phyloP scores from a whole-genome alignment of 2,113 vertebrate genomes.

The Natator depressus region DNA sequence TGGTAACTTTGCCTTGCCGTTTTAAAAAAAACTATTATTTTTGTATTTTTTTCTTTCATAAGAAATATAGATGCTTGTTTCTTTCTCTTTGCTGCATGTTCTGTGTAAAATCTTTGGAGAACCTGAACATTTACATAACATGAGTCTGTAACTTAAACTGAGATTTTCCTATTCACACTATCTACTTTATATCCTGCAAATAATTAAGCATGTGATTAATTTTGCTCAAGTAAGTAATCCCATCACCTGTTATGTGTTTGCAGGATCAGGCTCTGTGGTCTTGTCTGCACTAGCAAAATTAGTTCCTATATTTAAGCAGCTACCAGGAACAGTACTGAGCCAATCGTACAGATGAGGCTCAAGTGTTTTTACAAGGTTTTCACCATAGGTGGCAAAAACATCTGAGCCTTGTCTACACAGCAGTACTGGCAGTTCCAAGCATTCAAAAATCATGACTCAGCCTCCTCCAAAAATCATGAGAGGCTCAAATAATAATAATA shows the following conservation, averaged over 20 bases:
- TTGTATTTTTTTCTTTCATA: background rate
- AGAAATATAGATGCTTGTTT: background rate
- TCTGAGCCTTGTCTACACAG: background rate
- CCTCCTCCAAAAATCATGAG: background rate
- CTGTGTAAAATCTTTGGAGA: background rate
- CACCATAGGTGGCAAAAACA: background rate
- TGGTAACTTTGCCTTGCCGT: background rate
- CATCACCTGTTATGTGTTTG: background rate
- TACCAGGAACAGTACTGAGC: background rate
- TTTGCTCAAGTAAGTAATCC: background rate
- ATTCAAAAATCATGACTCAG: background rate
- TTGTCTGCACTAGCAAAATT: background rate
- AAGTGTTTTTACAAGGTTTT: background rate
- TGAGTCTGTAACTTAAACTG: background rate
- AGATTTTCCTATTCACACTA: background rate
- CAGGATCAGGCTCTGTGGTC: background rate
- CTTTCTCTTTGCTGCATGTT: background rate
- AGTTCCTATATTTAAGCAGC: background rate
- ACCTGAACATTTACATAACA: rapidly evolving
- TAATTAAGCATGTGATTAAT: background rate
- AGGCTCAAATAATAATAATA: slow-evolving; percentile 10
- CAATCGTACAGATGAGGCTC: background rate
- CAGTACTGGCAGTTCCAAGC: slow-evolving; percentile 20
- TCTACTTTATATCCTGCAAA: background rate
- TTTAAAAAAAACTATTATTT: background rate